Evolutionary conservation across 2,888 invertebrate genomes (phyloP).

Genomic region (Erebia palarica): DNA sequence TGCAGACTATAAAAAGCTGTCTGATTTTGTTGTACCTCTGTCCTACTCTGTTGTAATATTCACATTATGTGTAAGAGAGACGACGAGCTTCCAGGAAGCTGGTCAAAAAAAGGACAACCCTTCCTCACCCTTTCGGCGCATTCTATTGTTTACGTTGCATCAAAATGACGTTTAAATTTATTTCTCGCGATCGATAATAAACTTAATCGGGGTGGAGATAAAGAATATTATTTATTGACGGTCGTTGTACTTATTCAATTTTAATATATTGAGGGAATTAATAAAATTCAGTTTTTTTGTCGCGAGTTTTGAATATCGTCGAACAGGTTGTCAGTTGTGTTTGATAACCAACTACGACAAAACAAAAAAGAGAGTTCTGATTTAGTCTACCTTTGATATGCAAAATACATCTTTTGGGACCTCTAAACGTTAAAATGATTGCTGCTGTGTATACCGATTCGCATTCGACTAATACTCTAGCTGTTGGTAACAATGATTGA

Average conservation of each 20-base stretch:
- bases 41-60: constrained; percentile 51
- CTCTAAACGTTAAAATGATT: too few species aligned
- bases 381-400: background rate
- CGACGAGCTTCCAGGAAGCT: constrained; percentile 69
- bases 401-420: too few species aligned
- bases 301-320: constrained; percentile 49
- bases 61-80: constrained; percentile 56
- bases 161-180: constrained; percentile 55
- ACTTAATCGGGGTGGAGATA: constrained; percentile 47
- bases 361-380: background rate
- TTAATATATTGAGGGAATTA: constrained; percentile 48
- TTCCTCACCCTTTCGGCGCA: constrained; percentile 76
- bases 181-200: constrained; percentile 45
- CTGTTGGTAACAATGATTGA: too few species aligned
- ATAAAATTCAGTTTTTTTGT: constrained; percentile 64
- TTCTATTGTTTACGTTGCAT: constrained; percentile 68
- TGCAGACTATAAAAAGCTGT: constrained; percentile 62
- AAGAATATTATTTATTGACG: constrained; percentile 48
- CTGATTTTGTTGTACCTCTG: constrained; percentile 35
- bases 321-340: constrained; percentile 68
- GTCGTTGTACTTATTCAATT: constrained; percentile 21
- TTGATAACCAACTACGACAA: constrained; percentile 1
- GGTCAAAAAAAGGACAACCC: constrained; percentile 79
- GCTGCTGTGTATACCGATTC: too few species aligned
- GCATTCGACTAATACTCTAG: too few species aligned